A percentile compares a stretch with the other conserved stretches of the same genome.
Conservation (phyloP, 2,113 vertebrate species). For the Brachypteracias leptosomus region DNA sequence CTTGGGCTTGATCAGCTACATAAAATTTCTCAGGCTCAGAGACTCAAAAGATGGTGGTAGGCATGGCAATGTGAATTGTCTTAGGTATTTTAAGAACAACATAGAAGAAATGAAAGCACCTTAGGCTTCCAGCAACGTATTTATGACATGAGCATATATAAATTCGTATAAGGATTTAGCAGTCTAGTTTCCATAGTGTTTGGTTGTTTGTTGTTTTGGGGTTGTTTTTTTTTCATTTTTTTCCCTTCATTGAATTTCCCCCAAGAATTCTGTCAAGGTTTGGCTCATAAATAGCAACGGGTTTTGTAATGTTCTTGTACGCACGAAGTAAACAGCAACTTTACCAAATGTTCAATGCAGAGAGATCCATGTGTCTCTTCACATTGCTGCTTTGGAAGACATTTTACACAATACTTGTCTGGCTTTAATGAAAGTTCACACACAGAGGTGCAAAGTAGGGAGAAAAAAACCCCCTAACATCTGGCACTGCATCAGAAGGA, state of each 20-base stretch:
- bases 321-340: constrained; percentile 25
- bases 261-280: constrained; percentile 29
- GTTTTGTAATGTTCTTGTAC: constrained; percentile 37
- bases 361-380: background rate
- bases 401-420: constrained; percentile 33
- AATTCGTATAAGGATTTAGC: background rate
- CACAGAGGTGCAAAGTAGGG: background rate
- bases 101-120: background rate
- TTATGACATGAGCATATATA: background rate
- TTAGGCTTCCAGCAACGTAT: background rate
- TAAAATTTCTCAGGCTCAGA: background rate
- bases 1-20: background rate
- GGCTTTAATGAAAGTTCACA: constrained; percentile 8
- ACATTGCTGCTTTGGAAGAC: constrained; percentile 8
- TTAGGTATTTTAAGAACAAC: background rate
- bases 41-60: background rate
- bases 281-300: constrained; percentile 23
- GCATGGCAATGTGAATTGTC: background rate
- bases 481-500: background rate
- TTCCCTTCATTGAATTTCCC: background rate
- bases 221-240: rapidly evolving
- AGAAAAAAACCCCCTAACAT: background rate
- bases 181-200: background rate
- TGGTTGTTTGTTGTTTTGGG: background rate
- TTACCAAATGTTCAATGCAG: constrained; percentile 22